Conservation (phyloP, 2,888 invertebrate species). For the Podotricha telesiphe region DNA sequence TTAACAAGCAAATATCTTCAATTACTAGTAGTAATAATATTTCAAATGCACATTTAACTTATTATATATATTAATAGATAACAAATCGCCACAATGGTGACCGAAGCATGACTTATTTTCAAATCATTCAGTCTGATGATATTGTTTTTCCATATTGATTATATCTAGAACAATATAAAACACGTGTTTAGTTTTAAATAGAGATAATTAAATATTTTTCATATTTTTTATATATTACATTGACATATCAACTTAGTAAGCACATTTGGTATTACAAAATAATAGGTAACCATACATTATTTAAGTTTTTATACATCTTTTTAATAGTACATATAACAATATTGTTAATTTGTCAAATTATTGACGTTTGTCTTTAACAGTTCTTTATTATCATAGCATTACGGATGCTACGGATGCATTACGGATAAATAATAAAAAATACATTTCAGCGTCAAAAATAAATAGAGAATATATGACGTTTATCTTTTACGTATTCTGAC, state of each 20-base stretch:
- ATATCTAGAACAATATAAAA: too few species aligned
- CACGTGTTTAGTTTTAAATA: too few species aligned
- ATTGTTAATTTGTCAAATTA: background rate
- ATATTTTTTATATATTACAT: background rate
- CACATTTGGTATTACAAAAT: too few species aligned
- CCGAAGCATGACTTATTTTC: background rate
- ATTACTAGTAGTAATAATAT: too few species aligned
- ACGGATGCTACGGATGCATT: too few species aligned
- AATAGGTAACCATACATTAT: background rate
- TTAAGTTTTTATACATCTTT: background rate
- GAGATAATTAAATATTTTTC: too few species aligned
- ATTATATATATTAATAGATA: too few species aligned
- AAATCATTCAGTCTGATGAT: background rate
- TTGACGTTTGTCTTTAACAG: background rate
- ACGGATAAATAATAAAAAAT: slow-evolving; percentile 1
- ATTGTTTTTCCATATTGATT: too few species aligned
- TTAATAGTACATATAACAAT: background rate
- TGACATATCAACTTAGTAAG: background rate
- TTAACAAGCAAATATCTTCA: too few species aligned
- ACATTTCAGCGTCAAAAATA: background rate
- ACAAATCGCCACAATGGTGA: too few species aligned
- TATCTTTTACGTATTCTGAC: background rate
- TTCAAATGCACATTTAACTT: too few species aligned
- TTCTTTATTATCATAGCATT: background rate
- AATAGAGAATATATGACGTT: background rate